Conservation (phyloP, 2,797 vertebrate genomes). For the Poeciliopsis infans region DNA sequence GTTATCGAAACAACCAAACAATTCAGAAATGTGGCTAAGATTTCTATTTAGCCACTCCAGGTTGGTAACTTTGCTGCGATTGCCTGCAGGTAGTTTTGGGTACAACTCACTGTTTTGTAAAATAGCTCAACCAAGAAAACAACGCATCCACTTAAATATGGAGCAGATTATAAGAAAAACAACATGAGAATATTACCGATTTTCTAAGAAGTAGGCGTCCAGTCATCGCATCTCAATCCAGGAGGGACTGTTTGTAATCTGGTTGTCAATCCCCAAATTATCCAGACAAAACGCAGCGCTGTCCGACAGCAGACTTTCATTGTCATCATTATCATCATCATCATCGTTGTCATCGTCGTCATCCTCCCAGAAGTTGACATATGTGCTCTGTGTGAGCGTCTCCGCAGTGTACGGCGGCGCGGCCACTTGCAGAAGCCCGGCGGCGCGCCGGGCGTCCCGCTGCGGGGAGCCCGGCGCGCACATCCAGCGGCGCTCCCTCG, state of each 20-base stretch:
- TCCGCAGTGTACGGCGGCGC: slow-evolving; percentile 38
- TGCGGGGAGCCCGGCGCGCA: slow-evolving; percentile 42
- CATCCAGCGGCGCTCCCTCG: slow-evolving; percentile 23
- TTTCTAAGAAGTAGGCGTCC: not conserved
- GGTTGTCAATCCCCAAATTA: slow-evolving; percentile 50
- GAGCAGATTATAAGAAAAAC: not conserved
- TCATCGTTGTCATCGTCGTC: slow-evolving; percentile 31
- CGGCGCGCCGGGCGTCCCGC: slow-evolving; percentile 32
- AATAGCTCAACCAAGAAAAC: not conserved
- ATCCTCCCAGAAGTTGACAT: slow-evolving; percentile 63
- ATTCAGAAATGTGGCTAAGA: not conserved
- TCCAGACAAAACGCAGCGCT: slow-evolving; percentile 44
- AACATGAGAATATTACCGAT: not conserved
- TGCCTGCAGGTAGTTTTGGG: not conserved
- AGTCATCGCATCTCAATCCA: slow-evolving; percentile 2
- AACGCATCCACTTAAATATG: not conserved
- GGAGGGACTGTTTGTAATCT: slow-evolving; percentile 13
- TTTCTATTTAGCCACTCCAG: not conserved
- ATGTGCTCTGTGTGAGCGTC: slow-evolving; percentile 55
- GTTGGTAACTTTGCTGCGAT: not conserved
- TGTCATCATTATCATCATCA: slow-evolving; percentile 15
- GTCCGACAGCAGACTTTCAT: slow-evolving; percentile 60
- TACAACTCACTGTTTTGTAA: not conserved
- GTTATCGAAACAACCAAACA: not conserved
- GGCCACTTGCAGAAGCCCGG: slow-evolving; percentile 21